These are phyloP conservation scores for Petromus typicus DNA, from an alignment of 2,113 vertebrate genomes.

Conservation along the genomic window DNA sequence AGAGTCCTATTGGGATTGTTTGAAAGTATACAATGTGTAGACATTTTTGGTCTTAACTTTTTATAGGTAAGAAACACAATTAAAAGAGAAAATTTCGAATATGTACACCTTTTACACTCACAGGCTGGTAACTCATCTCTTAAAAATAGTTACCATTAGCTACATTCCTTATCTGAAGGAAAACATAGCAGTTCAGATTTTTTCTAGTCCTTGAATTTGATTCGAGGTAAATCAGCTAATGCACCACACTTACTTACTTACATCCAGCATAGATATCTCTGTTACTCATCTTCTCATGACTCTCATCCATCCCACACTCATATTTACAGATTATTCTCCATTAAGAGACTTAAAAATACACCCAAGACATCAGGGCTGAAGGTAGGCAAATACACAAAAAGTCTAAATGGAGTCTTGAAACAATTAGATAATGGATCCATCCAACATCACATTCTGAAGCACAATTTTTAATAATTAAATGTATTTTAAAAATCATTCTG, in stretches of 20 bases:
- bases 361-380: not conserved
- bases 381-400: fast-evolving
- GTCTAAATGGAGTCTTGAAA: not conserved
- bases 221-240: not conserved
- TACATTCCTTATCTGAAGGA: not conserved
- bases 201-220: not conserved
- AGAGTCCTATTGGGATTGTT: not conserved
- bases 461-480: not conserved
- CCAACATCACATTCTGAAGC: not conserved
- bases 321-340: not conserved
- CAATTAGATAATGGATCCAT: not conserved
- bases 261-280: not conserved
- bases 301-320: not conserved
- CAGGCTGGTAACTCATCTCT: not conserved
- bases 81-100: not conserved
- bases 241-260: not conserved
- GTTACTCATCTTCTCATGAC: not conserved
- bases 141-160: not conserved
- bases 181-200: not conserved
- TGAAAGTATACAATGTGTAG: not conserved
- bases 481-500: not conserved
- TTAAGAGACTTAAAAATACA: not conserved
- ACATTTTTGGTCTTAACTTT: not conserved
- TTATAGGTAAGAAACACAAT: not conserved
- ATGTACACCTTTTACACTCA: not conserved